Percentiles rank a stretch among this genome's conserved stretches.
Evolutionary conservation across 2,113 vertebrate genomes (phyloP).

Genomic region (Anser cygnoides): DNA sequence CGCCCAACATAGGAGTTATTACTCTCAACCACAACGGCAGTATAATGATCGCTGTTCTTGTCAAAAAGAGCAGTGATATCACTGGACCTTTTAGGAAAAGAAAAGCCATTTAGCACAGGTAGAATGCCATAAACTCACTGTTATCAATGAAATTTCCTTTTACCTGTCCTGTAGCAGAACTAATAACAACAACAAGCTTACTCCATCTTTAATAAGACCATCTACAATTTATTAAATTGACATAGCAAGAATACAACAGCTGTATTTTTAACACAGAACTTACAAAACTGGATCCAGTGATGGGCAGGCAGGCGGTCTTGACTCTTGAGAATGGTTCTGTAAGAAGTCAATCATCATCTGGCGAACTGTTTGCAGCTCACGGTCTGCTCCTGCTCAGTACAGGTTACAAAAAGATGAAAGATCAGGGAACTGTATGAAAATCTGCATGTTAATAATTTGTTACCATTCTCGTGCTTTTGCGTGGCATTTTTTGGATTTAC

Average conservation of each 20-base stretch:
- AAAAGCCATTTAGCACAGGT: not conserved
- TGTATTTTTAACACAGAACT: not conserved
- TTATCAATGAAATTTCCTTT: not conserved
- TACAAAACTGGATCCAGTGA: conserved; percentile 80
- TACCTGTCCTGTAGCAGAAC: not conserved
- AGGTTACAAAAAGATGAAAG: not conserved
- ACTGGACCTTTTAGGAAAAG: conserved; percentile 66
- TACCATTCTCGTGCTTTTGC: not conserved
- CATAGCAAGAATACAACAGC: not conserved
- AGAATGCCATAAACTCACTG: not conserved
- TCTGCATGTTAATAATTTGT: too few relatives aligned
- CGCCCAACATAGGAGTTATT: conserved; percentile 82
- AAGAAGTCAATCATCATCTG: conserved; percentile 90
- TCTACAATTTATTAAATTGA: not conserved
- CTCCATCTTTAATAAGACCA: not conserved
- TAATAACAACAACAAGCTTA: not conserved
- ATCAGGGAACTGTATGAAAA: not conserved
- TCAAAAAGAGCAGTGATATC: conserved; percentile 73
- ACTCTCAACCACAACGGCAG: conserved; percentile 82
- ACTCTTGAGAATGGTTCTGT: conserved; percentile 85
- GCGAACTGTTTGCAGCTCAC: conserved; percentile 84
- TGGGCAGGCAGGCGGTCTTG: conserved; percentile 82
- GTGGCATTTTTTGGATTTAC: not conserved
- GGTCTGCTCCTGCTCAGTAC: conserved; percentile 78
- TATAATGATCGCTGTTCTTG: conserved; percentile 66